Percentiles rank a stretch among this genome's conserved stretches.
phyloP scores from a whole-genome alignment of 2,113 vertebrate species.

The Indicator indicator region DNA sequence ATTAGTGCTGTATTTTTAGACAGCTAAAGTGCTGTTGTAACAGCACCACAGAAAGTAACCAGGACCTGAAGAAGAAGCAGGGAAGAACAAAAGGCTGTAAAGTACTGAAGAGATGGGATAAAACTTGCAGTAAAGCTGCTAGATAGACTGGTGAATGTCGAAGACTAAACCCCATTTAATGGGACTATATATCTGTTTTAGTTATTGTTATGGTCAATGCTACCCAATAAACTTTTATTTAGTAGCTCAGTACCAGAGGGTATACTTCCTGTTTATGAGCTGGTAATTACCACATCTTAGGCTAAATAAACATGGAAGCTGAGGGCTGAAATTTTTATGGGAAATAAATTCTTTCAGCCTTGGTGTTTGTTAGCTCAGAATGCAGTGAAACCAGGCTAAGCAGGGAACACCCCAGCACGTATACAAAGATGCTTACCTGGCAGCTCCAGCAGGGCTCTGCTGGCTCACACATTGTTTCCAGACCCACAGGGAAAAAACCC shows the following conservation, averaged over 20 bases:
- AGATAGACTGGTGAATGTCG: neutral
- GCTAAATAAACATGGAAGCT: conserved; percentile 18
- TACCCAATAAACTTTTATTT: conserved; percentile 43
- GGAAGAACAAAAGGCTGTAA: conserved; percentile 27
- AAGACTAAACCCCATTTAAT: neutral
- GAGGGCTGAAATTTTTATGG: neutral
- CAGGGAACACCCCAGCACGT: neutral
- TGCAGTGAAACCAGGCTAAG: neutral
- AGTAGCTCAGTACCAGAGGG: neutral
- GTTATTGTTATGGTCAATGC: conserved; percentile 13
- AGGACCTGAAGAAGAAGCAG: neutral
- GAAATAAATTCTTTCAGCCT: neutral
- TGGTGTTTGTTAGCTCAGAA: neutral
- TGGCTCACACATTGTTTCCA: accelerated
- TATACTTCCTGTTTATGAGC: conserved; percentile 17
- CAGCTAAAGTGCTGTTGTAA: conserved; percentile 8
- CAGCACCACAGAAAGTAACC: neutral
- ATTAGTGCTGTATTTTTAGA: conserved; percentile 19
- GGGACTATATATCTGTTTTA: conserved; percentile 8
- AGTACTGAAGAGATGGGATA: neutral
- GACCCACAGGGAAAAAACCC: too few species aligned
- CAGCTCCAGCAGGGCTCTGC: neutral
- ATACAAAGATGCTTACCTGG: neutral
- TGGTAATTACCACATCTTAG: conserved; percentile 6
- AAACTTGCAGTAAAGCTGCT: conserved; percentile 9